Conservation (phyloP, 2,113 vertebrate genomes). For the Ploceus nigricollis region DNA sequence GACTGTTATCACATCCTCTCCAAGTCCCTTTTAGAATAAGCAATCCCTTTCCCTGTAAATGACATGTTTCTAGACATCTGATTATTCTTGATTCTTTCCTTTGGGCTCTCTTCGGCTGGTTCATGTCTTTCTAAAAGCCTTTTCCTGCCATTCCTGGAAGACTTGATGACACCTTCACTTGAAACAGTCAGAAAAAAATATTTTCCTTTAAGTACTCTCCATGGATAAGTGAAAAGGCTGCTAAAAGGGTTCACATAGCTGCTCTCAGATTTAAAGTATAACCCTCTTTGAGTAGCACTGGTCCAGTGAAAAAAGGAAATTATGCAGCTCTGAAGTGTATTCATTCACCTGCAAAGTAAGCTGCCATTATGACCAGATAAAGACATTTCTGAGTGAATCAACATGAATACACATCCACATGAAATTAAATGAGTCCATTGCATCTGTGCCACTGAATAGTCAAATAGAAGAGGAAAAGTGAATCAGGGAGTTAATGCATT, state of each 20-base stretch:
- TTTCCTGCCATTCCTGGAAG: conserved; percentile 10
- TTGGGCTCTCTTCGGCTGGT: background rate
- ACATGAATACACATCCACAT: background rate
- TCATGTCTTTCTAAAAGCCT: background rate
- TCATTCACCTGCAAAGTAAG: conserved; percentile 22
- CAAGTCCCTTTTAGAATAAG: background rate
- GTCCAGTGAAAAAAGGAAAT: conserved; percentile 14
- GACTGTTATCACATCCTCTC: background rate
- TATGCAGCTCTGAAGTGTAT: background rate
- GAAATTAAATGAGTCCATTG: conserved; percentile 7
- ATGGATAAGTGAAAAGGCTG: conserved; percentile 34
- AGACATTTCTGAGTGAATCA: background rate
- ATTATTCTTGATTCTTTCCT: conserved; percentile 1
- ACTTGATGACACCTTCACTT: background rate
- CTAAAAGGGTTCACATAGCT: conserved; percentile 44
- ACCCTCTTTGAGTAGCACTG: conserved; percentile 21
- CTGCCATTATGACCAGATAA: background rate
- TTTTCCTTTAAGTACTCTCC: conserved; percentile 40
- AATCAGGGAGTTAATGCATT: background rate
- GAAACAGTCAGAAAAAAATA: background rate
- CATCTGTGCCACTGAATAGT: background rate
- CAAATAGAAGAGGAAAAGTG: background rate
- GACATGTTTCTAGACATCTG: background rate
- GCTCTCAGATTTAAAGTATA: conserved; percentile 60
- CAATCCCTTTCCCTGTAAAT: background rate